These are phyloP conservation scores for Stigmatopora nigra DNA, from an alignment of 2,113 vertebrate species.

Conservation along the genomic window DNA sequence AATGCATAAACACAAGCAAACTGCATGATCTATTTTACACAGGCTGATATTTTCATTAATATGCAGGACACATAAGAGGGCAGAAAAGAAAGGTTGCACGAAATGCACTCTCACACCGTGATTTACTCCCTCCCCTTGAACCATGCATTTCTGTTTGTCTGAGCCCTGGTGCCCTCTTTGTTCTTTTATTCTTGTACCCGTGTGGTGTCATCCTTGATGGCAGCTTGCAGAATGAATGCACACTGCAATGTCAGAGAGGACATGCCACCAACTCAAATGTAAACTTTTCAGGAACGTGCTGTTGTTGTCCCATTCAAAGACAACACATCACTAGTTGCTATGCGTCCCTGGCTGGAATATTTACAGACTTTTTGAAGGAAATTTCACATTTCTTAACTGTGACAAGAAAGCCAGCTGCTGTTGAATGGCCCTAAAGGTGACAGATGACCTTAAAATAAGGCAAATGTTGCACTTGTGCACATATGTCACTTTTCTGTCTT, in stretches of 20 bases:
- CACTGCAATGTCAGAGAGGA: background rate
- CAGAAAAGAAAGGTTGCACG: constrained; percentile 33
- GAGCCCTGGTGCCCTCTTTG: background rate
- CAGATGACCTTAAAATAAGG: constrained; percentile 7
- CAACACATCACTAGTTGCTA: background rate
- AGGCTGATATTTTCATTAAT: constrained; percentile 32
- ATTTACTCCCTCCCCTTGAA: constrained; percentile 31
- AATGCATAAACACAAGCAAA: background rate
- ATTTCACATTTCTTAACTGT: background rate
- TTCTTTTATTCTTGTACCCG: background rate
- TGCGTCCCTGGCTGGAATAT: background rate
- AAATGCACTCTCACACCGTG: constrained; percentile 6
- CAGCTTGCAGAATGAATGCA: background rate
- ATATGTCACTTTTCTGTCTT: background rate
- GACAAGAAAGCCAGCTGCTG: background rate
- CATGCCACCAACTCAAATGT: background rate
- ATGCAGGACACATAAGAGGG: constrained; percentile 44
- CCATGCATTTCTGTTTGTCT: background rate
- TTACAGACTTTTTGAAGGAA: background rate
- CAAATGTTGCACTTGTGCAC: background rate
- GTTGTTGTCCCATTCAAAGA: background rate
- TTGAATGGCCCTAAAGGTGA: background rate
- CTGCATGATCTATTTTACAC: constrained; percentile 15
- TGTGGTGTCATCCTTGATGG: constrained; percentile 1
- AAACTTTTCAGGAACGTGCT: background rate